Evolutionary conservation across 2,888 invertebrate genomes (phyloP).

Genomic region (Cosmia pyralina): DNA sequence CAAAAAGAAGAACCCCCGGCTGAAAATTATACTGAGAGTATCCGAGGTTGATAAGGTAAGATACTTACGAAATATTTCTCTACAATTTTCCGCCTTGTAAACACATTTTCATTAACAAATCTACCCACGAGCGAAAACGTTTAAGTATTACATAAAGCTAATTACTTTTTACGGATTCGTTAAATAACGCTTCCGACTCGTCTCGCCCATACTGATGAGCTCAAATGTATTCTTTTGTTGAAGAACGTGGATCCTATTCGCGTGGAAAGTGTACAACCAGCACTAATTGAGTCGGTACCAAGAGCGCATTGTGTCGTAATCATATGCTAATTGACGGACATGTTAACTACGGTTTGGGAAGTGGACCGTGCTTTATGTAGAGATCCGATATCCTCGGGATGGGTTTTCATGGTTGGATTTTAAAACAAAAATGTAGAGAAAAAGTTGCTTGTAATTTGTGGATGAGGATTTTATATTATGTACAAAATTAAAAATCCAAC

Average conservation of each 20-base stretch:
- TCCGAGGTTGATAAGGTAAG: constrained; percentile 91
- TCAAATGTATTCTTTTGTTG: constrained; percentile 65
- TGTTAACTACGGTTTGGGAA: constrained; percentile 60
- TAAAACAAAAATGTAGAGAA: not conserved
- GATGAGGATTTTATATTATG: not conserved
- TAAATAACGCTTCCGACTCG: constrained; percentile 59
- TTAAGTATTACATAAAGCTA: constrained; percentile 57
- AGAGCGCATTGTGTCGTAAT: constrained; percentile 64
- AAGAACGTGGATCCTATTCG: constrained; percentile 39
- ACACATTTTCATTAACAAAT: constrained; percentile 45
- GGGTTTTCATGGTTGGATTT: not conserved
- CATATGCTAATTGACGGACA: constrained; percentile 65
- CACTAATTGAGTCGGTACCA: constrained; percentile 70
- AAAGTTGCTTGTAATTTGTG: not conserved
- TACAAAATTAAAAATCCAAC: not conserved
- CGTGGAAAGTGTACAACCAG: constrained; percentile 71
- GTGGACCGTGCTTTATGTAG: constrained; percentile 49
- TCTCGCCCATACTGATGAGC: constrained; percentile 66
- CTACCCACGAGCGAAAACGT: constrained; percentile 27
- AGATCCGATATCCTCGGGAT: constrained; percentile 26
- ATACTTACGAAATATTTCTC: constrained; percentile 23
- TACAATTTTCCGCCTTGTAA: constrained; percentile 13
- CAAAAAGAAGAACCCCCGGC: constrained; percentile 85
- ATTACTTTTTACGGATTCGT: constrained; percentile 60
- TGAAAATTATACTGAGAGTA: constrained; percentile 90